phyloP scores from a whole-genome alignment of 1,140 invertebrate species.

The Manduca sexta region DNA sequence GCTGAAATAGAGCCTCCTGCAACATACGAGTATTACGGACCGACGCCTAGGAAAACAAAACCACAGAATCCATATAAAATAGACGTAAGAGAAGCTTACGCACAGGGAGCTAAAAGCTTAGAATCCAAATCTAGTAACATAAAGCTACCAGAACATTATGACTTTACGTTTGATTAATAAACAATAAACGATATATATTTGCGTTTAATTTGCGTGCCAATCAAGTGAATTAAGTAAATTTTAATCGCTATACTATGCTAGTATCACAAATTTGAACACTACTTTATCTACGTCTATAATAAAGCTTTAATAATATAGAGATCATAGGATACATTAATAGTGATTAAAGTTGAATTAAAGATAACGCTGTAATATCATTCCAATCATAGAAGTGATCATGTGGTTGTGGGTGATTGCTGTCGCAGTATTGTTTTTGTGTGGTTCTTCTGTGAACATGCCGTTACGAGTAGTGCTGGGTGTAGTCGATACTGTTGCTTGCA shows the following conservation, averaged over 20 bases:
- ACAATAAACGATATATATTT: constrained; percentile 15
- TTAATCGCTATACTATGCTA: constrained; percentile 21
- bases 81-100: constrained; percentile 77
- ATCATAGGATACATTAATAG: constrained; percentile 3
- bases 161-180: constrained; percentile 55
- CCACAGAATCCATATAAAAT: constrained; percentile 44
- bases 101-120: constrained; percentile 79
- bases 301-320: constrained; percentile 7
- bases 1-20: constrained; percentile 78
- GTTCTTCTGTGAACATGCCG: neutral
- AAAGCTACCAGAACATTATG: constrained; percentile 48
- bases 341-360: constrained; percentile 8
- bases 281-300: constrained; percentile 5
- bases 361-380: neutral
- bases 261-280: constrained; percentile 27
- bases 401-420: neutral
- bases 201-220: constrained; percentile 15
- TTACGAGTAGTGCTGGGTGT: too few species aligned
- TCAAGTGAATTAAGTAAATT: constrained; percentile 9
- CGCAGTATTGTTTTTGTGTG: constrained; percentile 1
- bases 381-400: neutral
- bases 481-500: neutral
- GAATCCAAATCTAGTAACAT: constrained; percentile 54
- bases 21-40: constrained; percentile 77
- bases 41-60: constrained; percentile 55